Base-by-base conservation (phyloP, 2,888 invertebrate species). In the Drosophila colorata region DNA sequence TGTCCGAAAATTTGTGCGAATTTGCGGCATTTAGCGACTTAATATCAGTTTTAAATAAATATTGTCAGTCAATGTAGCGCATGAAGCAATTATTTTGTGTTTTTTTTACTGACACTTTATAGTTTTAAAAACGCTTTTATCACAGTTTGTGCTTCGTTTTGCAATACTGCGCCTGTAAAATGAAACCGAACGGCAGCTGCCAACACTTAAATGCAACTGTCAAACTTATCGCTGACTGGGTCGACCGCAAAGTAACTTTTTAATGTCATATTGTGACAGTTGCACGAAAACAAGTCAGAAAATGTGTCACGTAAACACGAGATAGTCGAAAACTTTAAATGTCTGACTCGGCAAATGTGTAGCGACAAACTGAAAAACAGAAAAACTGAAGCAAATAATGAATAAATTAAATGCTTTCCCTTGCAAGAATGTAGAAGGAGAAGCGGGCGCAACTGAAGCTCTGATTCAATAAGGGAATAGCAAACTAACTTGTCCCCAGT, bases 211-310 rank as follows among this genome's bases (percentile, higher is more conserved):
- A 20, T 7, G 38, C 38, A 16, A 16, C 38, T 38, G 33, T 4
- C 31, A 20, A 35, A 43, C 33, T 53, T 53, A 23, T 43, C 23
- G 53, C 53, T 14, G 41, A 20, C 33, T 23, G 53, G 23, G 20
- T 13, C 33, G 41, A 23, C 41, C 41, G 13, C 53, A 48, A 48
- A 48, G 25, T 23, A 56, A 56, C 28, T 40, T 57, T 56, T 58
- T 56, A 59, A 60, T 53, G 60, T 33, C 23, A 14, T 18, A 33
- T 13, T 25, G 25, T 28, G 59, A 41, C 33, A 58, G 23, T 41
- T 33, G 33, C 23, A 25, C 13, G 5, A 31, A 28, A 40, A 33
- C 28, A 2, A 31, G 16, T 16, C 28, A 13, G 16, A 28, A 31
- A 47, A 11, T 31, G 28, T 4, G 14, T 13, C 28, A 4, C 13